Base-by-base conservation (phyloP, 2,888 invertebrate genomes). In the Andrena trimmerana region DNA sequence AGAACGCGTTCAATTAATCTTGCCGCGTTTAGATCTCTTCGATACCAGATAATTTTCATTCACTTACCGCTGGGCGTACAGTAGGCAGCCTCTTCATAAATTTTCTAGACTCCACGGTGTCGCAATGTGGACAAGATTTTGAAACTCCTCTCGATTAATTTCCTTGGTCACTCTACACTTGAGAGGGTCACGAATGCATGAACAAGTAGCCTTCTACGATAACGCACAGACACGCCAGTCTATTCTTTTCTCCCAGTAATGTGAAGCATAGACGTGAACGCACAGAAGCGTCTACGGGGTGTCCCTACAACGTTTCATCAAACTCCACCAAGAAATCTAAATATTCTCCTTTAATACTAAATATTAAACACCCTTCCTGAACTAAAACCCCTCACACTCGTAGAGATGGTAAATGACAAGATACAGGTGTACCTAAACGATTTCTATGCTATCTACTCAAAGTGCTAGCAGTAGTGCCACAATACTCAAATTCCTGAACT, bases 181-280 rank as follows among this genome's bases (percentile, higher is more conserved):
- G 33, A 24, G 50, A 36, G 50, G 16, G 16, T 59, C 27, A 62
- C 54, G 70, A 36, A 62, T 52, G 63, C 52, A 62, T 31, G 57
- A 74, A 65, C 59, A 59, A 48, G 65, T 68, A 72, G 62, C 78
- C 59, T 78, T 73, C 68, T 48, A 16, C 57, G 70, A 36, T 72
- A 65, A 42, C 72, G 65, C 63, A 73, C 68, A 78, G 68, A 71
- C 68, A 74, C 65, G 73, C 57, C 78, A 72, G 33, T 27, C 36
- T 68, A 65, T 81, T 69, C 33, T 68, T 75, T 60, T 57, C 68
- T 68, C 24, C n/a, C 31, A 57, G 29, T 42, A 59, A 62, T 27
- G 79, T 16, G 66, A 69, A 79, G 65, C 65, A 65, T 68, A 36
- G 66, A 66, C 71, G 66, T 62, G 24, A 69, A 76, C 68, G 74